Evolutionary conservation across 2,888 invertebrate species (phyloP), one percentile per base, ranked within the genome.

Genomic region (Amphiduros pacificus): DNA sequence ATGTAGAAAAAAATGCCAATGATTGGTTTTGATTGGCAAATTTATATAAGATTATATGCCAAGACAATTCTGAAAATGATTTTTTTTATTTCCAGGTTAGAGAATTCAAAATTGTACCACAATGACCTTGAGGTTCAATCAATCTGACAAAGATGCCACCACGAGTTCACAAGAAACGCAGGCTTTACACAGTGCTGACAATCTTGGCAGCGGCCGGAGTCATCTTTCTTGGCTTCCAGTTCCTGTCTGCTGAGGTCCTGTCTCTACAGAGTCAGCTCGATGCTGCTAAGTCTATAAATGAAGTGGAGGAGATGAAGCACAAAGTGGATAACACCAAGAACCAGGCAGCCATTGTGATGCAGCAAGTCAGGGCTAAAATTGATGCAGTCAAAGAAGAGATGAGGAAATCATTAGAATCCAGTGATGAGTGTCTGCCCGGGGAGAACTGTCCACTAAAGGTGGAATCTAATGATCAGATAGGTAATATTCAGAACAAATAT

Each of bases 201-300:
- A 51, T 61, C 44, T 40, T 61, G 2, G 61, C 32, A 14, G 56
- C 51, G 14, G 50, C 44, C 28, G 55, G 50, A 1, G 32, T 55
- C 26, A 40, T 56, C 2, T 61, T 61, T 41, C 55, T 61, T 0
- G 20, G 29, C 40, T 55, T 61, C 44, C 61, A 60, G 26, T 32
- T 60, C 20, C 48, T 60, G 11, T 60, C 60, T 2, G 31, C 54
- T 3, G 49, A 60, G 55, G 55, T 55, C 32, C 24, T 6, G 4
- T 53, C 31, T 5, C 6, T 17, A 48, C 11, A n/a, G n/a, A n/a
- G n/a, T 11, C 36, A 11, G 17, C 36, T 36, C 17, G 36, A 9
- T 17, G 36, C 17, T 36, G 11, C 36, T 36, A 9, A 36, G 9
- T 17, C 36, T 11, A 17, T 36, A 11, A 17, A 36, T 36, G 11